phyloP scores from a whole-genome alignment of 2,113 vertebrate species.

The Catharus bicknelli region DNA sequence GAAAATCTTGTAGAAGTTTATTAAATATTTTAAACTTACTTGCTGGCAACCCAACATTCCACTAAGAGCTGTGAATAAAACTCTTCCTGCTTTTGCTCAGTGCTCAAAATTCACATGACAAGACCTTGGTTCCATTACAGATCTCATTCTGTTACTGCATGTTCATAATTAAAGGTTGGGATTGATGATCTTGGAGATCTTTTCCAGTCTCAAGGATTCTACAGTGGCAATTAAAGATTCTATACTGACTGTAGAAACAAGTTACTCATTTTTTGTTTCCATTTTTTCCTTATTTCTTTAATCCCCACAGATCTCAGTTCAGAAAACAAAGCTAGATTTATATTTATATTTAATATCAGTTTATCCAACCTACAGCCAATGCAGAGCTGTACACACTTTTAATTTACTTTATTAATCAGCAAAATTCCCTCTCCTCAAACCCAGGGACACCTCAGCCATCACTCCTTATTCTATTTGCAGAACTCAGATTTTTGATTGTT shows the following conservation, averaged over 20 bases:
- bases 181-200: background rate
- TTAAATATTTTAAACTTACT: background rate
- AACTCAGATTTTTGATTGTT: background rate
- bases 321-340: background rate
- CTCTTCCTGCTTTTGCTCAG: background rate
- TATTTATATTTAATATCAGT: background rate
- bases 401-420: background rate
- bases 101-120: background rate
- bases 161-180: background rate
- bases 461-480: background rate
- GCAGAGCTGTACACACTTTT: background rate
- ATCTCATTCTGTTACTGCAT: rapidly evolving
- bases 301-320: background rate
- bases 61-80: background rate
- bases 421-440: background rate
- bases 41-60: background rate
- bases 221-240: background rate
- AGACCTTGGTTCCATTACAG: background rate
- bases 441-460: background rate
- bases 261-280: rapidly evolving
- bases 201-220: background rate
- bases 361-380: background rate
- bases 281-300: background rate
- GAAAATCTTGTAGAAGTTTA: background rate
- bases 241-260: background rate